Evolutionary conservation across 2,113 vertebrate genomes (phyloP), one percentile per base, ranked within the genome.

Genomic region (Onychostoma macrolepis): DNA sequence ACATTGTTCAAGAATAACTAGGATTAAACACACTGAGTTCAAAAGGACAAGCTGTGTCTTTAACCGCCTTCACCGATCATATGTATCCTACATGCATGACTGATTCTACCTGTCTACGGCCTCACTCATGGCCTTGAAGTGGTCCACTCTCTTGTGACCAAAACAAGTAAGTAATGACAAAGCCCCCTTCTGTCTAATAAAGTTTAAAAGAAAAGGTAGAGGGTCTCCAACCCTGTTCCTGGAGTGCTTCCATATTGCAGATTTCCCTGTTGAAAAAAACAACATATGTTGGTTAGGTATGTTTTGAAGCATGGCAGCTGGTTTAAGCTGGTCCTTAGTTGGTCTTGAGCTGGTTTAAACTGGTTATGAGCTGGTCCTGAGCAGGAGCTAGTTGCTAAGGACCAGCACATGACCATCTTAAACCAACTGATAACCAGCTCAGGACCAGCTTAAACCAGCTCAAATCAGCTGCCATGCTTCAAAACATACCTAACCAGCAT

Each of bases 141-240:
- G 19, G 11, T 8, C 17, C n/a, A 38, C n/a, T 26, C 43, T 30
- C 45, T 58, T 85, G 58, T 85, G 69, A 69, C 85, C 76, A 89
- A 82, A 89, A 89, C 86, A 85, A 81, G 19, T 56, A 11, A 76
- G 86, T 89, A 89, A 85, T 89, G 56, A 85, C 43, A 45, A 77
- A 48, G 63, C 28, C 41, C 79, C 65, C 63, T 19, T 61, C 45
- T n/a, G n/a, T 56, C 71, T 78, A 83, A 53, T 78, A 24, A 84
- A 79, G 45, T 26, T 71, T 33, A 71, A n/a, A 77, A 79, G 71
- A 67, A 53, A 11, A 15, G 11, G 7, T 11, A 17, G 15, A 13
- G 56, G 56, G 7, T 58, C 56, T 58, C 53, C 53, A 58, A 8
- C 53, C 21, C 7, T 8, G 19, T 19, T 56, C 53, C 53, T 24